Conservation (phyloP, 2,888 invertebrate species). For the Incurvaria masculella region DNA sequence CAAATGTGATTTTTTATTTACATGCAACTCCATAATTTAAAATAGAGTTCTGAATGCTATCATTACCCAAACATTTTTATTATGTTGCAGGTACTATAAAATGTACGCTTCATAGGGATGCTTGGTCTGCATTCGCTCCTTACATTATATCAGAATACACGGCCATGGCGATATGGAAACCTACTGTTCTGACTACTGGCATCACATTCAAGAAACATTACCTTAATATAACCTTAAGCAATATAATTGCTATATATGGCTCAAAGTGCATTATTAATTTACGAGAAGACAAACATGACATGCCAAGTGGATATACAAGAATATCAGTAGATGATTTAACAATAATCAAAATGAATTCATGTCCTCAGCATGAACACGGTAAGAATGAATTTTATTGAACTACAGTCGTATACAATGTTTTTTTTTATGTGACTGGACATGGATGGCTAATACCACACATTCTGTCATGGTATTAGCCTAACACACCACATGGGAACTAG, state of each 20-base stretch:
- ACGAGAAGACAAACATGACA: slow-evolving; percentile 22
- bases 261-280: slow-evolving; percentile 26
- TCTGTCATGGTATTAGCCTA: slow-evolving; percentile 18
- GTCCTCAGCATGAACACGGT: no score
- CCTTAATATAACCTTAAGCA: slow-evolving; percentile 42
- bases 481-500: slow-evolving; percentile 10
- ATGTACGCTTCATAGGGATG: slow-evolving; percentile 47
- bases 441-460: slow-evolving; percentile 17
- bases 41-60: not conserved
- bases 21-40: not conserved
- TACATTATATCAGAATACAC: slow-evolving; percentile 41
- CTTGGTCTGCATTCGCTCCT: slow-evolving; percentile 41
- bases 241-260: slow-evolving; percentile 42
- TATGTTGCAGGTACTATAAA: slow-evolving; percentile 38
- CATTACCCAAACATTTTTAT: slow-evolving; percentile 6
- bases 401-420: slow-evolving; percentile 1
- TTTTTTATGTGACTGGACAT: no score
- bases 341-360: not conserved
- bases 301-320: slow-evolving; percentile 33
- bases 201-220: slow-evolving; percentile 45
- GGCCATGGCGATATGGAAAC: slow-evolving; percentile 37
- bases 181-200: slow-evolving; percentile 46
- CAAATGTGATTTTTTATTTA: not conserved
- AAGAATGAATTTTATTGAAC: no score
- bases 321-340: not conserved